These are phyloP conservation scores for Bibio marci DNA, from an alignment of 2,888 invertebrate species.

Conservation along the genomic window DNA sequence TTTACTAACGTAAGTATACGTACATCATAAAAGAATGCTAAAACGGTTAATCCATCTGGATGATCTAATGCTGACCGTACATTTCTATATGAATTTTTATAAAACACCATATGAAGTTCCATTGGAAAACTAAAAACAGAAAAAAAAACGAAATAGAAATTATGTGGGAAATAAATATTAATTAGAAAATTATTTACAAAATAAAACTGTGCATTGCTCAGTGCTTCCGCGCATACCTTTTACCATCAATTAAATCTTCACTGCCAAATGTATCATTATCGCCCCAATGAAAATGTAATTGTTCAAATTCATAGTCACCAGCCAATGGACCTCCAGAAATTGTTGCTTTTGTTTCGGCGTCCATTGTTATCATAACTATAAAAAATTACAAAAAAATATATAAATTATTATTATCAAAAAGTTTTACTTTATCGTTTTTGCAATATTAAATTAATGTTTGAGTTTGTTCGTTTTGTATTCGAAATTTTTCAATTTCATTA, in stretches of 20 bases:
- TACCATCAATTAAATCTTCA: constrained; percentile 32
- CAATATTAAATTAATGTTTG: too few species aligned
- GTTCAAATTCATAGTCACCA: constrained; percentile 47
- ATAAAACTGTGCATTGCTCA: not conserved
- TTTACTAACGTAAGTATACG: constrained; percentile 10
- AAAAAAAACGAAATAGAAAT: constrained; percentile 10
- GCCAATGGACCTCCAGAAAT: constrained; percentile 49
- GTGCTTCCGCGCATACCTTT: constrained; percentile 5
- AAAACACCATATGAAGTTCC: constrained; percentile 65
- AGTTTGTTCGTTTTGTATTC: too few species aligned
- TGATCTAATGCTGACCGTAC: constrained; percentile 43
- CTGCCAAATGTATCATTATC: constrained; percentile 61
- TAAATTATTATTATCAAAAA: too few species aligned
- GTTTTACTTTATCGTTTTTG: too few species aligned
- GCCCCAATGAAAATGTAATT: constrained; percentile 68
- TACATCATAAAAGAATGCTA: constrained; percentile 67
- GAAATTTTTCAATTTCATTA: too few species aligned
- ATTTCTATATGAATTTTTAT: constrained; percentile 43
- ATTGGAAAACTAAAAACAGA: constrained; percentile 49
- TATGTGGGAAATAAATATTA: not conserved
- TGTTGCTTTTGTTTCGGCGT: constrained; percentile 30
- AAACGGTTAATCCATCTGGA: constrained; percentile 57
- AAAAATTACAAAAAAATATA: too few species aligned
- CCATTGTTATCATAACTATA: constrained; percentile 42
- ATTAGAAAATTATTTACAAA: constrained; percentile 2